Evolutionary conservation across 2,113 vertebrate genomes (phyloP).

Genomic region (Pseudorectes ferrugineus): DNA sequence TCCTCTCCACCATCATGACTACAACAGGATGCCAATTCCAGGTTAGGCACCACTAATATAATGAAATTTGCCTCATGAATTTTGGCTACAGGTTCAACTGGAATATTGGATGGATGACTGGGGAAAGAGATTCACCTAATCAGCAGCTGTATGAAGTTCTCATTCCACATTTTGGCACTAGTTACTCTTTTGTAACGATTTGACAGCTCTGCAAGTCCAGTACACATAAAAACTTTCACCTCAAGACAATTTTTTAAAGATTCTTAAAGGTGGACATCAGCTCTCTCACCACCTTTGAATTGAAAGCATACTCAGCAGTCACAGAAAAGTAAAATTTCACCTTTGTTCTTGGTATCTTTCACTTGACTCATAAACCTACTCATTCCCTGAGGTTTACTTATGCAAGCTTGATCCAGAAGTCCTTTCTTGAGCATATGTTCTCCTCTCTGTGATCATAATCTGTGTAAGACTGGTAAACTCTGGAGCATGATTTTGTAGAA

Average conservation of each 20-base stretch:
- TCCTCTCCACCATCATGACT: background rate
- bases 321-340: background rate
- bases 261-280: background rate
- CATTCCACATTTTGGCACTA: background rate
- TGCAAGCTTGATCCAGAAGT: background rate
- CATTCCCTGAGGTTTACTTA: slow-evolving; percentile 15
- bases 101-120: background rate
- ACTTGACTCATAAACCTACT: background rate
- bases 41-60: background rate
- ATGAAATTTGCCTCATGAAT: slow-evolving; percentile 5
- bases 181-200: background rate
- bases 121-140: slow-evolving; percentile 7
- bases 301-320: background rate
- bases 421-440: background rate
- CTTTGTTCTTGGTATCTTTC: slow-evolving; percentile 11
- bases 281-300: background rate
- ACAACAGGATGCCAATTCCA: background rate
- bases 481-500: background rate
- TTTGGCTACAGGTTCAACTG: slow-evolving; percentile 4
- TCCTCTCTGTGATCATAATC: background rate
- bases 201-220: background rate
- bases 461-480: background rate
- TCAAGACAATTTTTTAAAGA: background rate
- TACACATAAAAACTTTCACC: background rate
- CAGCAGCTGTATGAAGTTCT: background rate